A percentile compares a stretch with the other conserved stretches of the same genome.
Evolutionary conservation across 2,113 vertebrate species (phyloP).

Genomic region (Artemisiospiza belli): DNA sequence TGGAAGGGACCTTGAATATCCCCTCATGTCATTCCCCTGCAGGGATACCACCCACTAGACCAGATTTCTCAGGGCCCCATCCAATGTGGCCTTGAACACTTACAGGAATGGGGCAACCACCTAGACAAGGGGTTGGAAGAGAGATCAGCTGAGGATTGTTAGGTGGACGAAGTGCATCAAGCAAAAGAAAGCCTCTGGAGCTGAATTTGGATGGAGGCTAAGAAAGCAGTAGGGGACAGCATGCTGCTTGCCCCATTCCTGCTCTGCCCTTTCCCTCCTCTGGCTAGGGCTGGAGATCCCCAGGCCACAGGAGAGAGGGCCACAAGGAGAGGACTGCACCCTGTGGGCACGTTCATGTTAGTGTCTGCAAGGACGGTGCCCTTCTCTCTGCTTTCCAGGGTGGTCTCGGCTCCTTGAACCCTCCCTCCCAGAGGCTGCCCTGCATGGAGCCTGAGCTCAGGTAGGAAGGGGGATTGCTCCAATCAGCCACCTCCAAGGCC

Average conservation of each 20-base stretch:
- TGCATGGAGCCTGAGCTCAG: neutral
- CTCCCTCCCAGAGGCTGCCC: neutral
- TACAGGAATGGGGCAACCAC: neutral
- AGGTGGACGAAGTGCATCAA: neutral
- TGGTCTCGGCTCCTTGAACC: neutral
- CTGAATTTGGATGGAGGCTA: neutral
- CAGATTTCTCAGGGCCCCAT: neutral
- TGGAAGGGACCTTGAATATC: neutral
- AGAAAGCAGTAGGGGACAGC: fast-evolving
- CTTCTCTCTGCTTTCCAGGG: neutral
- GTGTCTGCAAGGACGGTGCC: fast-evolving
- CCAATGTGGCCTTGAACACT: neutral
- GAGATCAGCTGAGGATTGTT: fast-evolving
- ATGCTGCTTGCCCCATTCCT: neutral
- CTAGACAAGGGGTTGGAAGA: neutral
- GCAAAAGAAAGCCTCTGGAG: neutral
- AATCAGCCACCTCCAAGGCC: neutral
- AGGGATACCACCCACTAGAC: neutral
- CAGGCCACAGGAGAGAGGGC: neutral
- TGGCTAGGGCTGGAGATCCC: neutral
- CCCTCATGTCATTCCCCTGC: neutral
- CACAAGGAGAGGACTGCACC: neutral
- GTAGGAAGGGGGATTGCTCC: neutral
- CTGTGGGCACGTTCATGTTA: fast-evolving
- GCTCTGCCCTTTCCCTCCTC: neutral